Base-by-base conservation (phyloP, 1,140 invertebrate species). In the Zaprionus gabonicus region DNA sequence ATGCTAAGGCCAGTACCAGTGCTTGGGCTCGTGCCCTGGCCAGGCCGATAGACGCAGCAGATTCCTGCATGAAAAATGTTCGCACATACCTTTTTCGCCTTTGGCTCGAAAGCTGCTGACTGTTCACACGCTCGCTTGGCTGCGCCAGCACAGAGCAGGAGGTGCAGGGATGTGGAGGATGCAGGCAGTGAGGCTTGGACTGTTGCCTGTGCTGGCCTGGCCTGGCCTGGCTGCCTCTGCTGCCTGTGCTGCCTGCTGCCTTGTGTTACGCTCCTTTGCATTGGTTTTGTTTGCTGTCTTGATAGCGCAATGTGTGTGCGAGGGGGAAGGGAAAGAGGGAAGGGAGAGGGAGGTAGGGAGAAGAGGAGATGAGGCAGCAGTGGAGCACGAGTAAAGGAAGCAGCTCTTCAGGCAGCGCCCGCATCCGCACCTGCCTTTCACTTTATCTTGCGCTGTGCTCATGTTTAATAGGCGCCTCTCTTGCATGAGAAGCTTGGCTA, bases 51-150 rank as follows among this genome's bases (percentile, higher is more conserved):
- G 71, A 25, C 62, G 74, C 68, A 67, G 51, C 82, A 74, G 71
- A 78, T 81, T 67, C 27, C 64, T 41, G 66, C 69, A 81, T 88
- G 84, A 87, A 87, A 88, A 88, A 88, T 87, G 80, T 70, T 72
- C 84, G 71, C 78, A 88, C 81, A 80, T 78, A 73, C 70, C 76
- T 72, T 80, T 83, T 74, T 59, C 64, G 81, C 80, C 75, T 71
- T 80, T 71, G 74, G 74, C 77, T 69, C 51, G 20, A 82, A 80
- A 82, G 77, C 77, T 80, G 77, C 77, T 79, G 77, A 81, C 80
- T 80, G 73, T 81, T 80, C 74, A 76, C 81, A 83, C 78, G 74
- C 78, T 77, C 71, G 53, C 69, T 83, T 67, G 67, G 76, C 62
- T 53, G 23, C 23, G 51, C 46, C 17, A 13, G 20, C 46, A 4